Evolutionary conservation across 2,888 invertebrate genomes (phyloP), one percentile per base, ranked within the genome.

Genomic region (Drosophila testacea): DNA sequence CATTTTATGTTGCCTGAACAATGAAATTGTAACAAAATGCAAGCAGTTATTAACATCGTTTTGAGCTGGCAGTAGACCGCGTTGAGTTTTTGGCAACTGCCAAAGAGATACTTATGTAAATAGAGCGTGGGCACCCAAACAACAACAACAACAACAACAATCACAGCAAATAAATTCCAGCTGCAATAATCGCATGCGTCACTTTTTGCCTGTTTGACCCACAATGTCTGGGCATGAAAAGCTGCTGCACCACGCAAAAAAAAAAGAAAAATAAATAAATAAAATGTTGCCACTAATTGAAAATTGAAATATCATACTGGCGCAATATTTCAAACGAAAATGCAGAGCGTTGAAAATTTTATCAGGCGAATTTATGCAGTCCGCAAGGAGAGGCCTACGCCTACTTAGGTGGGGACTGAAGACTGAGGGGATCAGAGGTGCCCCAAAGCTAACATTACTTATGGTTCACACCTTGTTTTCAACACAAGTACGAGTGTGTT

Each of bases 241-340:
- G 28, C 30, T 7, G 27, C 63, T 41, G 54, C 48, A 57, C 81
- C 81, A 83, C 79, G 76, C 73, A 66, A 74, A 71, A 34, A 22
- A 42, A 41, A 38, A 28, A 1, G 16, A 16, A 16, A 16, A 16
- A 16, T 16, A 52, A 13, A n/a, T 13, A 34, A 16, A 32, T 2
- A 34, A 73, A 65, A 54, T 48, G 50, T 66, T 62, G 70, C 68
- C 71, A 69, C 79, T 83, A 83, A 86, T 86, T 83, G 86, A 83
- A 86, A 86, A 86, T 83, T 83, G 86, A 83, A 83, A 86, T 86
- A 86, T 83, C 83, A 83, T 71, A 85, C 68, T 59, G 50, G 70
- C 70, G 81, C 79, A 73, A 71, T 60, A 75, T 77, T 84, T 83
- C 71, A 74, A 83, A 81, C 77, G 57, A 56, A 73, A 74, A 57